A percentile compares a stretch with the other conserved stretches of the same genome.
These are phyloP conservation scores for Ips nitidus DNA, from an alignment of 1,140 invertebrate genomes.

Conservation along the genomic window DNA sequence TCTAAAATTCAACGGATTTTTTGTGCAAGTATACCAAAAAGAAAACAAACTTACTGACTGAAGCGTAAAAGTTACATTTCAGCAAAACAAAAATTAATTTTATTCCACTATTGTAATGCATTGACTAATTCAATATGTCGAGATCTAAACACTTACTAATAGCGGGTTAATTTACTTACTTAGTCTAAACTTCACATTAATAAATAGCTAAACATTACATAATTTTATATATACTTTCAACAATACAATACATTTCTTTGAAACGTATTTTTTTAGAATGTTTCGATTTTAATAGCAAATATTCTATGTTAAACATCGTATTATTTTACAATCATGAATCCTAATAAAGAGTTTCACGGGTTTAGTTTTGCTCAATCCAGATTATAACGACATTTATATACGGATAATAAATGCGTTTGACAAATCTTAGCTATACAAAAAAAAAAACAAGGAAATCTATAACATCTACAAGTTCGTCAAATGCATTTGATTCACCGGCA, in stretches of 20 bases:
- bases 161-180: slow-evolving; percentile 39
- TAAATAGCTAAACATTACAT: slow-evolving; percentile 51
- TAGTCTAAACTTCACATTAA: slow-evolving; percentile 49
- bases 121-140: slow-evolving; percentile 32
- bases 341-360: neutral
- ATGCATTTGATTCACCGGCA: slow-evolving; percentile 28
- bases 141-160: slow-evolving; percentile 47
- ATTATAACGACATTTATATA: slow-evolving; percentile 13
- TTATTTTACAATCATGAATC: slow-evolving; percentile 12
- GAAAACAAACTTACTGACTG: neutral
- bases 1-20: too few relatives aligned
- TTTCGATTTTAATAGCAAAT: slow-evolving; percentile 28
- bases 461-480: slow-evolving; percentile 5
- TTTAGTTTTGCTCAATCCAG: slow-evolving; percentile 4
- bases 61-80: neutral
- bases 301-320: slow-evolving; percentile 13
- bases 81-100: neutral
- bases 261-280: slow-evolving; percentile 44
- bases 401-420: slow-evolving; percentile 16
- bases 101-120: slow-evolving; percentile 16
- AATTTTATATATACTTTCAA: slow-evolving; percentile 42
- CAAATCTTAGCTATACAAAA: slow-evolving; percentile 11
- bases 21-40: neutral
- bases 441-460: neutral
- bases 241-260: slow-evolving; percentile 49